Conservation (phyloP, 1,140 invertebrate species). For the Nymphalis io region DNA sequence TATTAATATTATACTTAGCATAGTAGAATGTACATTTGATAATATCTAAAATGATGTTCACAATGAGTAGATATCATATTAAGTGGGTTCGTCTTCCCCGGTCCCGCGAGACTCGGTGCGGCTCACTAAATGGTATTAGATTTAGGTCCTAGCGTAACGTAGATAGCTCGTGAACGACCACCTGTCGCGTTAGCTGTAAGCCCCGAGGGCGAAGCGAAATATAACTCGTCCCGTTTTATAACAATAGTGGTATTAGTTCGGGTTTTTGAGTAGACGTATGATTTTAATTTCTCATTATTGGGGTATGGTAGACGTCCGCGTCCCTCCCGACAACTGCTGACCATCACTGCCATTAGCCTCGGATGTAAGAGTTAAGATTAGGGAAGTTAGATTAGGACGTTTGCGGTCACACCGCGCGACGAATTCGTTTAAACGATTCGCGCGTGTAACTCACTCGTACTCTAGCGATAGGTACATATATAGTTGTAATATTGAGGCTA, state of each 20-base stretch:
- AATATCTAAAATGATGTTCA: slow-evolving; percentile 41
- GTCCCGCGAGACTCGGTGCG: slow-evolving; percentile 27
- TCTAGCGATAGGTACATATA: slow-evolving; percentile 28
- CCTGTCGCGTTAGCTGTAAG: slow-evolving; percentile 29
- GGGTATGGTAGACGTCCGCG: slow-evolving; percentile 61
- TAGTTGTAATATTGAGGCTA: slow-evolving; percentile 34
- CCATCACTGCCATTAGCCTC: slow-evolving; percentile 74
- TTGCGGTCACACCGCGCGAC: slow-evolving; percentile 33
- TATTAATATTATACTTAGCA: slow-evolving; percentile 31
- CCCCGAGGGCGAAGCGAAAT: slow-evolving; percentile 11
- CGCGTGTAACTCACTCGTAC: slow-evolving; percentile 13
- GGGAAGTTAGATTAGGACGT: slow-evolving; percentile 57
- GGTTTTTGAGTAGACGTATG: slow-evolving; percentile 43
- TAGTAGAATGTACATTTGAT: slow-evolving; percentile 47
- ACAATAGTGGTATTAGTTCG: slow-evolving; percentile 36
- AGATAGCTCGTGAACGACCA: slow-evolving; percentile 25
- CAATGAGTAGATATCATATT: slow-evolving; percentile 49
- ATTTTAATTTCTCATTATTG: slow-evolving; percentile 53
- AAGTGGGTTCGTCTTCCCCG: slow-evolving; percentile 39
- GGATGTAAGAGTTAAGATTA: slow-evolving; percentile 62
- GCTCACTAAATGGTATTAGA: slow-evolving; percentile 49
- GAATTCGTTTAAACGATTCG: slow-evolving; percentile 7
- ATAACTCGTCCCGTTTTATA: slow-evolving; percentile 11
- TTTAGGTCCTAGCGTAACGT: slow-evolving; percentile 31
- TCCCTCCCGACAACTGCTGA: slow-evolving; percentile 73